Evolutionary conservation across 2,113 vertebrate genomes (phyloP).

Genomic region (Cochlearius cochlearius): DNA sequence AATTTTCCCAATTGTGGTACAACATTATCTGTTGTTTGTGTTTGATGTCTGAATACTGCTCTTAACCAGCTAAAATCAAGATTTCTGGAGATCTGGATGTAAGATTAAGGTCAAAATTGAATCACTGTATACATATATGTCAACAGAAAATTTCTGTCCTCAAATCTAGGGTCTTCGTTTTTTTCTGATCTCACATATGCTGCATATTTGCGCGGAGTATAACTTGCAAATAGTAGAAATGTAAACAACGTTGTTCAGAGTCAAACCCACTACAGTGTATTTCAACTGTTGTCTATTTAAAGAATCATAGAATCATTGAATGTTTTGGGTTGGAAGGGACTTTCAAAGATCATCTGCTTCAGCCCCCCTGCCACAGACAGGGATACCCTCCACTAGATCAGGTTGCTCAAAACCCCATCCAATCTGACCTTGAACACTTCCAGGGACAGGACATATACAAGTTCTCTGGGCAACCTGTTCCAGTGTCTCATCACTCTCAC

Average conservation of each 20-base stretch:
- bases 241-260: background rate
- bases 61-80: background rate
- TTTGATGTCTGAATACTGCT: background rate
- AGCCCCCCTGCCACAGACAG: fast-evolving
- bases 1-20: background rate
- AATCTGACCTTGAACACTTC: background rate
- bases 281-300: background rate
- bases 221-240: background rate
- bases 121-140: background rate
- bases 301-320: background rate
- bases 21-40: background rate
- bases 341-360: background rate
- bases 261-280: background rate
- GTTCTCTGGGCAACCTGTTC: background rate
- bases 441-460: background rate
- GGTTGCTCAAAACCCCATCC: background rate
- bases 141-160: background rate
- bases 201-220: background rate
- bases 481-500: background rate
- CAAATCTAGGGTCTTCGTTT: background rate
- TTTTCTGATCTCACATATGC: background rate
- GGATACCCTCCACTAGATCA: background rate
- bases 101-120: background rate
- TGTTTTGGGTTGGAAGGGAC: background rate
- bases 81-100: background rate